Evolutionary conservation across 2,797 vertebrate genomes (phyloP).

Genomic region (Lepilemur septentrionalis): DNA sequence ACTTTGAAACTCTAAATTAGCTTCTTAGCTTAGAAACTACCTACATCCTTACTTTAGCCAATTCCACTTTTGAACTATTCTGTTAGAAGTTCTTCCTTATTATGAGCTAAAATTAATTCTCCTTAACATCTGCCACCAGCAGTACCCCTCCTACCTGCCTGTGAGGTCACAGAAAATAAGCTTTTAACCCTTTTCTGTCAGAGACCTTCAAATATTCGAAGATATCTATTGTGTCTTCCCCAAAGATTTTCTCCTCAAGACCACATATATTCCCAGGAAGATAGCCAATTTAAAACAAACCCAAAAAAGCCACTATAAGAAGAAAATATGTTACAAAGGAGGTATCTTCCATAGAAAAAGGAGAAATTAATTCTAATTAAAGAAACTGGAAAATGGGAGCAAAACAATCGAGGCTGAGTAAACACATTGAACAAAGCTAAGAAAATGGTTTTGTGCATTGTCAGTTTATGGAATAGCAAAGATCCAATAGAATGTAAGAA

Average conservation of each 20-base stretch:
- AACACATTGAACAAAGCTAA: neutral
- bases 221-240: neutral
- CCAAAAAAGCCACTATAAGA: neutral
- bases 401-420: neutral
- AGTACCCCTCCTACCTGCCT: neutral
- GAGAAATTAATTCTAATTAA: neutral
- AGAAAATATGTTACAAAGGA: neutral
- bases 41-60: neutral
- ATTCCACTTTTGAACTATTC: neutral
- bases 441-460: neutral
- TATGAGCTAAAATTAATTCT: neutral
- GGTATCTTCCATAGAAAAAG: neutral
- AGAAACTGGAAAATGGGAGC: neutral
- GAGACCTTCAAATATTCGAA: neutral
- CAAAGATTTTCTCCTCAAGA: neutral
- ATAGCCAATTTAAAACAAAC: neutral
- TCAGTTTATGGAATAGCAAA: neutral
- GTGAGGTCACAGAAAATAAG: conserved; percentile 17
- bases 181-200: neutral
- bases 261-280: neutral
- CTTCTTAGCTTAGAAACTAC: neutral
- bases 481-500: neutral
- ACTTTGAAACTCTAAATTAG: neutral
- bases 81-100: neutral
- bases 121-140: neutral